A percentile compares a stretch with the other conserved stretches of the same genome.
These are phyloP conservation scores for Coptotermes formosanus DNA, from an alignment of 1,140 invertebrate genomes.

Conservation along the genomic window DNA sequence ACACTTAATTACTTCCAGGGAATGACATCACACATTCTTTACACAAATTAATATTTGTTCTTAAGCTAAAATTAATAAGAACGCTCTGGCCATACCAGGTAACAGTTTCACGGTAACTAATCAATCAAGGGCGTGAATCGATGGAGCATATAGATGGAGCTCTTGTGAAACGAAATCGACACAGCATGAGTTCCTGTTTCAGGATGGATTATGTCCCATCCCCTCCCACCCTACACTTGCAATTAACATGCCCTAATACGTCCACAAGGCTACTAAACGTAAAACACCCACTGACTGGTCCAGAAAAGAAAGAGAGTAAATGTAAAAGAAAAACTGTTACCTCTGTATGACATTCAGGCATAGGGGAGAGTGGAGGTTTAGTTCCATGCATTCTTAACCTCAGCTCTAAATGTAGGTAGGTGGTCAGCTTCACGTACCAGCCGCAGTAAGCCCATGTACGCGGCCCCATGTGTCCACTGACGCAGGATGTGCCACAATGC, in stretches of 20 bases:
- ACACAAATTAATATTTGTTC: background rate
- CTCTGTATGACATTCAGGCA: too few species aligned
- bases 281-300: background rate
- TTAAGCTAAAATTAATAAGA: background rate
- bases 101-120: background rate
- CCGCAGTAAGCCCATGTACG: too few species aligned
- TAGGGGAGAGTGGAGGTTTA: too few species aligned
- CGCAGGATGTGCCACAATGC: too few species aligned
- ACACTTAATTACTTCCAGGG: background rate
- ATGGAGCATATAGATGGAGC: background rate
- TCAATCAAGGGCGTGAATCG: conserved; percentile 4
- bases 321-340: too few species aligned
- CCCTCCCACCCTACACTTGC: background rate
- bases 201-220: background rate
- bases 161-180: background rate
- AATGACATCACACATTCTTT: background rate
- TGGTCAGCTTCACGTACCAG: too few species aligned
- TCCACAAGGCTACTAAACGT: background rate
- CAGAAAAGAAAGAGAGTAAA: background rate
- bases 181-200: background rate
- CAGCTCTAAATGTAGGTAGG: too few species aligned
- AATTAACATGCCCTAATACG: background rate
- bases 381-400: too few species aligned
- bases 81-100: background rate
- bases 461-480: too few species aligned